Base-by-base conservation (phyloP, 2,797 vertebrate species). In the Prunella strophiata region DNA sequence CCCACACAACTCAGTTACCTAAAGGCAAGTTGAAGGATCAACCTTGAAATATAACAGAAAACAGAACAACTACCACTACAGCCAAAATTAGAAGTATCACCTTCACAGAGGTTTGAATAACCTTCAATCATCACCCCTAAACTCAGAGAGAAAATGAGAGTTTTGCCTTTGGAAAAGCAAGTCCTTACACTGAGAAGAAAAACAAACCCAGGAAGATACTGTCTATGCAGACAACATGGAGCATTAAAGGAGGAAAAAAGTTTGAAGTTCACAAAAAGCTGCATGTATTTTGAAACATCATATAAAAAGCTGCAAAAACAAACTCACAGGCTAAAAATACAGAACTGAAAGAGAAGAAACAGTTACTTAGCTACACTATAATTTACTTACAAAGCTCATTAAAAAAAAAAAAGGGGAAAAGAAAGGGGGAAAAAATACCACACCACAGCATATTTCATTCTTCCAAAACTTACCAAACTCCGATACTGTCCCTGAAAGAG, bases 401-500 rank as follows among this genome's bases (percentile, higher is more conserved):
- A 1, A 21, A 72, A 82, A 43, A 18, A 21, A 74, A 82, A 32
- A 6, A 26, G 26, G 12, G 26, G 19, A 20, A 20, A 19, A 1
- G 11, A 6, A 5, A 19, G 26, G 36, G 4, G 3, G 12, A 6
- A 11, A 16, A 7, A 18, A 8, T 3, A 18, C 11, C 47, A 25
- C 20, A 80, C 15, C 17, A 8, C 30, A 85, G 34, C 29, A 75
- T 7, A 5, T 62, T 72, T 62, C 10, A 21, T 54, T 90, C 40
- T 55, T 62, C 40, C 54, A 83, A 16, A 84, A 98, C 98, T 99
- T 97, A 99, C 99, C 99, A 99, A 98, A 98, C 99, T 99, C 96
- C 99, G 98, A 96, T 99, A 99, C 97, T 99, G 99, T 97, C 98
- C 99, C 97, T 99, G 98, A 96, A 99, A 98, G 95, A 98, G 98